Evolutionary conservation across 2,888 invertebrate genomes (phyloP).

Genomic region (Lacanobia wlatinum): DNA sequence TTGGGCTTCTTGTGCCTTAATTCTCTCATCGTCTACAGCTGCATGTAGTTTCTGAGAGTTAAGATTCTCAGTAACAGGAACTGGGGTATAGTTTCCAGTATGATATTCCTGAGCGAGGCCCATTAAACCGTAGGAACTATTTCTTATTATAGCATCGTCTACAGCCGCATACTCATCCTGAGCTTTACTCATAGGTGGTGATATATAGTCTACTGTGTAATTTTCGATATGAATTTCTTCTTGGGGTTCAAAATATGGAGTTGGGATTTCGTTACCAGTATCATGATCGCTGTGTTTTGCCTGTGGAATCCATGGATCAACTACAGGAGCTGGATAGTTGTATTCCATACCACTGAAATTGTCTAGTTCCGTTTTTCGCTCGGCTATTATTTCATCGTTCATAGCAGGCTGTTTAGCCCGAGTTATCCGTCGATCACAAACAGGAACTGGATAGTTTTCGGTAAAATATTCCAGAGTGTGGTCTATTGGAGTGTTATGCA

Average conservation of each 20-base stretch:
- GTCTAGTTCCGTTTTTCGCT: not conserved
- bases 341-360: not conserved
- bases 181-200: not conserved
- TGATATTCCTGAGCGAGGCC: not conserved
- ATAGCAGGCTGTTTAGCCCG: too few relatives aligned
- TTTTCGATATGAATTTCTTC: not conserved
- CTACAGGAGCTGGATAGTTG: too few relatives aligned
- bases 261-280: not conserved
- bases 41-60: not conserved
- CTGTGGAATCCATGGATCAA: too few relatives aligned
- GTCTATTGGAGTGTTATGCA: too few relatives aligned
- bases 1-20: not conserved
- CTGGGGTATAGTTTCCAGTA: not conserved
- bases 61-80: not conserved
- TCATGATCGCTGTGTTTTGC: not conserved
- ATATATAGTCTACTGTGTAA: not conserved
- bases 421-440: too few relatives aligned
- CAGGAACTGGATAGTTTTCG: too few relatives aligned
- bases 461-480: too few relatives aligned
- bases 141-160: not conserved
- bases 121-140: not conserved
- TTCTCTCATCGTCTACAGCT: not conserved
- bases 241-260: not conserved
- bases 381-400: too few relatives aligned
- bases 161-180: not conserved